phyloP scores from a whole-genome alignment of 2,797 vertebrate species.

The Ctenochaetus hawaiiensis region DNA sequence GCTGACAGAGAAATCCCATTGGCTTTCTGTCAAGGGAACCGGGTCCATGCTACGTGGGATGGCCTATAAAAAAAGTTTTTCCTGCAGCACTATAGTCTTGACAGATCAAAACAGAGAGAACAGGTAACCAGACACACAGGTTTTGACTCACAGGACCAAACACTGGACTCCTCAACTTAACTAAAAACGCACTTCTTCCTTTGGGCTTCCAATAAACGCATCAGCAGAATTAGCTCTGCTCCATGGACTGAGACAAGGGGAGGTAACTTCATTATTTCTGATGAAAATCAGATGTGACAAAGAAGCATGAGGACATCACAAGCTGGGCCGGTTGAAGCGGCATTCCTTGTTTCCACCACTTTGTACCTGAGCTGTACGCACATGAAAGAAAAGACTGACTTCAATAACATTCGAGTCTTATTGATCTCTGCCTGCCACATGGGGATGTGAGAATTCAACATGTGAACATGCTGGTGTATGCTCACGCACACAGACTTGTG shows the following conservation, averaged over 20 bases:
- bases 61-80: too few species aligned
- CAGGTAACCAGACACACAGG: background rate
- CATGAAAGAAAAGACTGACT: slow-evolving; percentile 55
- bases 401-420: slow-evolving; percentile 31
- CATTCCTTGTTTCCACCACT: slow-evolving; percentile 13
- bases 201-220: background rate
- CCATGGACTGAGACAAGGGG: slow-evolving; percentile 2
- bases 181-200: background rate
- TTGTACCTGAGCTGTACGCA: slow-evolving; percentile 47
- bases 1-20: too few species aligned
- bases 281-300: slow-evolving; percentile 52
- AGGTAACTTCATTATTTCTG: slow-evolving; percentile 54
- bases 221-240: slow-evolving; percentile 8
- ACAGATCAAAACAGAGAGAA: background rate
- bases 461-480: background rate
- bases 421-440: slow-evolving; percentile 57
- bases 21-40: too few species aligned
- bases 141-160: slow-evolving; percentile 7
- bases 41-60: too few species aligned
- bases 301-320: slow-evolving; percentile 41
- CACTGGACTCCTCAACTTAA: slow-evolving; percentile 4
- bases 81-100: background rate
- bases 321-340: slow-evolving; percentile 2
- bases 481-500: slow-evolving; percentile 5
- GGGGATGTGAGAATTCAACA: slow-evolving; percentile 47